Evolutionary conservation across 1,140 invertebrate species (phyloP).

Genomic region (Yoshiicerus persimilis): DNA sequence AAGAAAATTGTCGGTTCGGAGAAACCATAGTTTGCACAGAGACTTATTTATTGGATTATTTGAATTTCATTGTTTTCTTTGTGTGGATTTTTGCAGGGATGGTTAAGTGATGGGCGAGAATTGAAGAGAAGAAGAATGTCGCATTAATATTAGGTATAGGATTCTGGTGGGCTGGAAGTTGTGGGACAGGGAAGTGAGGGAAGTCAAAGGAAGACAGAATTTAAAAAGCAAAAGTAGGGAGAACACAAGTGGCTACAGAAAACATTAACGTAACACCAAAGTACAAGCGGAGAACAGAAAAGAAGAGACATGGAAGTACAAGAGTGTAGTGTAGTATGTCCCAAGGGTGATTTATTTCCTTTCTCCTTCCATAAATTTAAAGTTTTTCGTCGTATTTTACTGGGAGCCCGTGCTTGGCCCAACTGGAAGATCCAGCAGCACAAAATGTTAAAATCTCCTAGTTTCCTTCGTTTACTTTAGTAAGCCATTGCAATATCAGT

Average conservation of each 20-base stretch:
- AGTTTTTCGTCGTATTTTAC: constrained; percentile 21
- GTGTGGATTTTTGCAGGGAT: background rate
- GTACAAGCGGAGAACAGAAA: background rate
- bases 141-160: background rate
- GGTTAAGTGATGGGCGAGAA: background rate
- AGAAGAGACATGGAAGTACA: background rate
- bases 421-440: background rate
- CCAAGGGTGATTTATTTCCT: constrained; percentile 27
- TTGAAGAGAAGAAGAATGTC: background rate
- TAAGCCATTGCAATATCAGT: background rate
- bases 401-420: background rate
- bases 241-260: background rate
- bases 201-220: background rate
- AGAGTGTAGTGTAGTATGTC: background rate
- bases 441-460: background rate
- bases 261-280: background rate
- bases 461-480: background rate
- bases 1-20: background rate
- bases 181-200: background rate
- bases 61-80: background rate
- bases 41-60: background rate
- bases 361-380: constrained; percentile 19
- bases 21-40: background rate
- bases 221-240: background rate
- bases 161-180: background rate